A percentile compares a stretch with the other conserved stretches of the same genome.
Evolutionary conservation across 1,140 invertebrate species (phyloP).

Genomic region (Brevipalpus yothersi): DNA sequence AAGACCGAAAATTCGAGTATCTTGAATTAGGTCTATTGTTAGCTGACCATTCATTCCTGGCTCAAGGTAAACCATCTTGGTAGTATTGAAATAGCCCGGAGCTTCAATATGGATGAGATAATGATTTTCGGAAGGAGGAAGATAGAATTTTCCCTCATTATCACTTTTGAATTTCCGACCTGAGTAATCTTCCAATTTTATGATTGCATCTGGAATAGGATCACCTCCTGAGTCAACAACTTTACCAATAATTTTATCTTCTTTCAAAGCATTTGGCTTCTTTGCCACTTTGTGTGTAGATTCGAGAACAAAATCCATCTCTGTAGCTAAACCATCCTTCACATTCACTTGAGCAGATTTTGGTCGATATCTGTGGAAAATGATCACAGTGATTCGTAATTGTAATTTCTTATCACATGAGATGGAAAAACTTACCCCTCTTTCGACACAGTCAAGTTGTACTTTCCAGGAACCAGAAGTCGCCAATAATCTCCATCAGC

Average conservation of each 20-base stretch:
- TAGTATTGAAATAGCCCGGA: neutral
- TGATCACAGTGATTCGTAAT: neutral
- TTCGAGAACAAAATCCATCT: neutral
- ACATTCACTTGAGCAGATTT: neutral
- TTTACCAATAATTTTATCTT: neutral
- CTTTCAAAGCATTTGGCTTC: neutral
- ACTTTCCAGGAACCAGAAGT: conserved; percentile 57
- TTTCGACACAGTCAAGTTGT: conserved; percentile 42
- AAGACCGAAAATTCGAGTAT: neutral
- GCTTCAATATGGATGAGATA: neutral
- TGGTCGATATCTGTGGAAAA: neutral
- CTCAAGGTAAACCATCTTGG: neutral
- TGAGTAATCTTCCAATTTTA: neutral
- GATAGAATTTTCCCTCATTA: neutral
- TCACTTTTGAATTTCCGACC: neutral
- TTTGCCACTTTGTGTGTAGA: neutral
- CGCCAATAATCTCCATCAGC: conserved; percentile 75
- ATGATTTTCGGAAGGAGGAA: neutral
- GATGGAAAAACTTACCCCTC: conserved; percentile 9
- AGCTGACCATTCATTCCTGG: neutral
- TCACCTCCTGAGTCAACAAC: neutral
- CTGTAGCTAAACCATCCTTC: neutral
- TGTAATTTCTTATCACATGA: neutral
- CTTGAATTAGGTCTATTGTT: neutral
- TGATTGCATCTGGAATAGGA: neutral